Percentiles rank a stretch among this genome's conserved stretches.
These are phyloP conservation scores for Eremobia ochroleuca DNA, from an alignment of 2,888 invertebrate genomes.

Conservation along the genomic window DNA sequence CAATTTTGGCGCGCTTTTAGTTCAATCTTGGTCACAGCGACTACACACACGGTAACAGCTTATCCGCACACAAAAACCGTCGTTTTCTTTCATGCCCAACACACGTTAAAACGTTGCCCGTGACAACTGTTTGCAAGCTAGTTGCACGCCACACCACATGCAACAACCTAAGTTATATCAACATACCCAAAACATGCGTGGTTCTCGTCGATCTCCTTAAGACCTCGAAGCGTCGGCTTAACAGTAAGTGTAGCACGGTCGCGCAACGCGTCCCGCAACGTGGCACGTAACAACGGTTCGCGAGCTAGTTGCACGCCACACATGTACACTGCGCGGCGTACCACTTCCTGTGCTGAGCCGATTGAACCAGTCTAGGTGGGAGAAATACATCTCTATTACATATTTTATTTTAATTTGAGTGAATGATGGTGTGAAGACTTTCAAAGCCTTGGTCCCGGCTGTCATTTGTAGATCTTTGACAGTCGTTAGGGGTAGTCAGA, in stretches of 20 bases:
- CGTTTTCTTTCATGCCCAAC: neutral
- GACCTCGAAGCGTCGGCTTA: conserved; percentile 96
- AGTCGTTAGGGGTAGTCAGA: too few relatives aligned
- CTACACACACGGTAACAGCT: too few relatives aligned
- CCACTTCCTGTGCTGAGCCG: conserved; percentile 93
- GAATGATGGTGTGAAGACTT: too few relatives aligned
- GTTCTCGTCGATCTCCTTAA: conserved; percentile 98
- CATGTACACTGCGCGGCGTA: conserved; percentile 98
- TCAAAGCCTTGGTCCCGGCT: too few relatives aligned
- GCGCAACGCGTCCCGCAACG: conserved; percentile 96
- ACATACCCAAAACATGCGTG: conserved; percentile 94
- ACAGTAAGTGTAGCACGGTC: conserved; percentile 96
- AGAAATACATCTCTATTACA: neutral
- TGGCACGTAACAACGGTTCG: conserved; percentile 96
- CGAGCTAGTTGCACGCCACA: conserved; percentile 98
- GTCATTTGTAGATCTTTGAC: too few relatives aligned
- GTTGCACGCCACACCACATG: conserved; percentile 96
- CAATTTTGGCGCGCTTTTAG: neutral
- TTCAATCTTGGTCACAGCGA: neutral
- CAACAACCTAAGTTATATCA: neutral
- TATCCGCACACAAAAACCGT: neutral
- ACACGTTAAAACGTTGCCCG: conserved; percentile 91
- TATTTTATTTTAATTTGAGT: too few relatives aligned
- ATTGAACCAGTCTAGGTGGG: conserved; percentile 73
- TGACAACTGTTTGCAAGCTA: conserved; percentile 97